A percentile compares a stretch with the other conserved stretches of the same genome.
Conservation (phyloP, 1,140 invertebrate genomes). For the Drosophila funebris region DNA sequence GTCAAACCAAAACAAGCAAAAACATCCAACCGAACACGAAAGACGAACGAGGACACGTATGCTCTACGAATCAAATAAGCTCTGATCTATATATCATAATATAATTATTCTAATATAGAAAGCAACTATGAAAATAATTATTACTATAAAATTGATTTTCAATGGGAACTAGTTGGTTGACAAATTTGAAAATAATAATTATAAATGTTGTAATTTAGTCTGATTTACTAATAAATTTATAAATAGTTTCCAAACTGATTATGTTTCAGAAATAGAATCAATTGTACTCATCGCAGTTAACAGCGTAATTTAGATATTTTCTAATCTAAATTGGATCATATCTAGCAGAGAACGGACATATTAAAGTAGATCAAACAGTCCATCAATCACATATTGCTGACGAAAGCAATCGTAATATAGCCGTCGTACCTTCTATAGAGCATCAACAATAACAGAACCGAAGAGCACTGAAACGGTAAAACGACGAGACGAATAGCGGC, state of each 20-base stretch:
- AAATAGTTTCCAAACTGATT: too few species aligned
- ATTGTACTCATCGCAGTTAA: too few species aligned
- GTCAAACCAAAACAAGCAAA: slow-evolving; percentile 60
- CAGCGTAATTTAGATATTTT: not conserved
- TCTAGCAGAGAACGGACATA: not conserved
- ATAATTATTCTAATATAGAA: not conserved
- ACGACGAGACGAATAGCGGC: slow-evolving; percentile 64
- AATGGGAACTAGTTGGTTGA: not conserved
- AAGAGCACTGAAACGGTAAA: slow-evolving; percentile 27
- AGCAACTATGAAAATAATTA: not conserved
- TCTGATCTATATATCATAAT: slow-evolving; percentile 23
- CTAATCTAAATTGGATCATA: not conserved
- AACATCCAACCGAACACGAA: slow-evolving; percentile 16
- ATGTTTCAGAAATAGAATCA: too few species aligned
- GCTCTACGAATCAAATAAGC: slow-evolving; percentile 50
- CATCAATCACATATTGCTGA: slow-evolving; percentile 26
- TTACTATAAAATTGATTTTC: not conserved
- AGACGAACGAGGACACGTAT: slow-evolving; percentile 42
- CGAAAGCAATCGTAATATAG: slow-evolving; percentile 34
- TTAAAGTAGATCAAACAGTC: not conserved
- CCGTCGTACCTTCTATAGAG: slow-evolving; percentile 10
- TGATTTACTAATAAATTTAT: too few species aligned
- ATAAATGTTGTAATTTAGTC: too few species aligned
- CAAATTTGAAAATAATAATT: too few species aligned
- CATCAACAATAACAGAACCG: slow-evolving; percentile 43